Conservation (phyloP, 1,140 invertebrate genomes). For the Pissodes strobi region DNA sequence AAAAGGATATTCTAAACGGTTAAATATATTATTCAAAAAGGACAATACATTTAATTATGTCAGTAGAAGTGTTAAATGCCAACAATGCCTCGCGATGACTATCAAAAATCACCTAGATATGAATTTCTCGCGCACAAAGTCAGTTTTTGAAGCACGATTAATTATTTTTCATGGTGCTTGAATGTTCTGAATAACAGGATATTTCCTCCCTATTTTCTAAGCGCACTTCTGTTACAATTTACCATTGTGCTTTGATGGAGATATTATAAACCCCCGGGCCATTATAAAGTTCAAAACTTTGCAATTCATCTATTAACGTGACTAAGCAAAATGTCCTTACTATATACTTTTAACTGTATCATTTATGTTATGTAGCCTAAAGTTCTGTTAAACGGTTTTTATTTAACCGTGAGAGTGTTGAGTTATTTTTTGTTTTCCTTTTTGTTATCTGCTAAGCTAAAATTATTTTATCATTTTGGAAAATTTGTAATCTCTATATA, state of each 20-base stretch:
- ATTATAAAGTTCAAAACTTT: slow-evolving; percentile 40
- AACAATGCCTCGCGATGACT: slow-evolving; percentile 40
- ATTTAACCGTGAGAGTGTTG: not conserved
- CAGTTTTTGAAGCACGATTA: slow-evolving; percentile 51
- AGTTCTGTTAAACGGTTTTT: slow-evolving; percentile 34
- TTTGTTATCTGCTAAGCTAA: no score
- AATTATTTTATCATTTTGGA: no score
- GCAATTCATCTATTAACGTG: slow-evolving; percentile 35
- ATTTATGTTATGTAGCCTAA: not conserved
- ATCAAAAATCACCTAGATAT: slow-evolving; percentile 39
- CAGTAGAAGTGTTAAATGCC: slow-evolving; percentile 38
- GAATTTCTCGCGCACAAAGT: slow-evolving; percentile 42
- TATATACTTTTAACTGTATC: not conserved
- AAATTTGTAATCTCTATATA: no score
- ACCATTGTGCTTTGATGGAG: slow-evolving; percentile 41
- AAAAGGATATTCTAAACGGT: not conserved
- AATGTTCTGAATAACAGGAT: slow-evolving; percentile 45
- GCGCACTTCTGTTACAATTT: slow-evolving; percentile 39
- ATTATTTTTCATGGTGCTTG: slow-evolving; percentile 53
- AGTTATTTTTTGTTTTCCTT: no score
- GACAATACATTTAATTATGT: slow-evolving; percentile 33
- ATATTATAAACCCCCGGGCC: slow-evolving; percentile 44
- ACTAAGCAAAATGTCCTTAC: slow-evolving; percentile 30
- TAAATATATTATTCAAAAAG: not conserved
- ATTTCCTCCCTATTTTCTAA: slow-evolving; percentile 46